Evolutionary conservation across 2,797 vertebrate species (phyloP).

Genomic region (Pipistrellus nathusii): DNA sequence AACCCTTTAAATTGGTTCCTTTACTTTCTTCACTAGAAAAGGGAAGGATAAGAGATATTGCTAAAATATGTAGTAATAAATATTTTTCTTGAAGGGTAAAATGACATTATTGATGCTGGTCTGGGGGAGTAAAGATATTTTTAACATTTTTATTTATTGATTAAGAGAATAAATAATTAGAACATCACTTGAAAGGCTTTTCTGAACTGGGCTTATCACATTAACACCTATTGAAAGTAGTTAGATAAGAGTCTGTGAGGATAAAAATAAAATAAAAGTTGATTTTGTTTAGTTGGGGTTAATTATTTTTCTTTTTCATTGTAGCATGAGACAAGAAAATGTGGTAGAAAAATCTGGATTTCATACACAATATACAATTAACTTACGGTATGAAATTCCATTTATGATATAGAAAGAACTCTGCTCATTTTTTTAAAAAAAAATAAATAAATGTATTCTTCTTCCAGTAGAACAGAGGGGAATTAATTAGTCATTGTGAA

Average conservation of each 20-base stretch:
- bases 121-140: background rate
- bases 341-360: background rate
- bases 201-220: background rate
- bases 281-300: background rate
- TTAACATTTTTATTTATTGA: background rate
- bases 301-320: background rate
- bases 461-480: constrained; percentile 36
- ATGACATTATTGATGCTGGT: background rate
- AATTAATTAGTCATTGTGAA: constrained; percentile 41
- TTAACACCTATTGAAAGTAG: background rate
- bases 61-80: background rate
- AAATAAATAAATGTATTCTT: background rate
- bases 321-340: background rate
- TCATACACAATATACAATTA: background rate
- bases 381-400: background rate
- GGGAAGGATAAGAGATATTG: background rate
- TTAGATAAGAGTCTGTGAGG: background rate
- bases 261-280: constrained; percentile 19
- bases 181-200: constrained; percentile 24
- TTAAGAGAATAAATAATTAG: constrained; percentile 29
- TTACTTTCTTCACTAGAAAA: background rate
- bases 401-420: constrained; percentile 15
- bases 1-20: background rate
- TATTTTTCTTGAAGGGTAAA: constrained; percentile 31
- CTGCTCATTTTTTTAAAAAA: background rate